These are phyloP conservation scores for Drepana falcataria DNA, from an alignment of 2,888 invertebrate genomes.

Conservation along the genomic window DNA sequence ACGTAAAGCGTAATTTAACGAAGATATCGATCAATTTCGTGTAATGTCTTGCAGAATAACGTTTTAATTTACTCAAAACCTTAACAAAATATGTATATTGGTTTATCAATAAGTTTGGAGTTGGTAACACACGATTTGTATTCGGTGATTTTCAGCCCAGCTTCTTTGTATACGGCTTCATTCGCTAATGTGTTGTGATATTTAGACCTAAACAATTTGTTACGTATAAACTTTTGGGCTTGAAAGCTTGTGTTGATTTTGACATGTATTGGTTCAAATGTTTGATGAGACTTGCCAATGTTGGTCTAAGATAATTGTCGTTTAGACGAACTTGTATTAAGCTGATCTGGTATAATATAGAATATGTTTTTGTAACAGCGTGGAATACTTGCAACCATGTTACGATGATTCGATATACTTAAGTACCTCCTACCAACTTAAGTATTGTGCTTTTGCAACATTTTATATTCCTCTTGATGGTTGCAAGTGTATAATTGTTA, in stretches of 20 bases:
- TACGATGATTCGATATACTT: no score
- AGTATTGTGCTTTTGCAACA: no score
- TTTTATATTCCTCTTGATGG: not conserved
- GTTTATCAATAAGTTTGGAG: no score
- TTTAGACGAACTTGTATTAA: slow-evolving; percentile 27
- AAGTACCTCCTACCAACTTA: no score
- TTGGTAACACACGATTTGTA: no score
- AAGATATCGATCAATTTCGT: no score
- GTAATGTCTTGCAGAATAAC: no score
- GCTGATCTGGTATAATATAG: slow-evolving; percentile 25
- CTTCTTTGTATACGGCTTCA: slow-evolving; percentile 56
- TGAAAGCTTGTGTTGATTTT: slow-evolving; percentile 58
- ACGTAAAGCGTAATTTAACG: no score
- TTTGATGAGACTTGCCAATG: slow-evolving; percentile 24
- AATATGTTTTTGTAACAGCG: slow-evolving; percentile 10
- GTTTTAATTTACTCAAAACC: no score
- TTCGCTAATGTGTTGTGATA: slow-evolving; percentile 69
- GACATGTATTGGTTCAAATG: slow-evolving; percentile 28
- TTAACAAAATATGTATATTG: no score
- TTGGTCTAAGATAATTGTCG: slow-evolving; percentile 11
- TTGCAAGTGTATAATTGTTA: no score
- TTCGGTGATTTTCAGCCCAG: slow-evolving; percentile 14
- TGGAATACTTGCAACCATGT: not conserved
- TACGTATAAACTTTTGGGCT: slow-evolving; percentile 36
- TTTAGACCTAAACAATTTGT: slow-evolving; percentile 32